Conservation (phyloP, 2,888 invertebrate genomes). For the Sycophila texana region DNA sequence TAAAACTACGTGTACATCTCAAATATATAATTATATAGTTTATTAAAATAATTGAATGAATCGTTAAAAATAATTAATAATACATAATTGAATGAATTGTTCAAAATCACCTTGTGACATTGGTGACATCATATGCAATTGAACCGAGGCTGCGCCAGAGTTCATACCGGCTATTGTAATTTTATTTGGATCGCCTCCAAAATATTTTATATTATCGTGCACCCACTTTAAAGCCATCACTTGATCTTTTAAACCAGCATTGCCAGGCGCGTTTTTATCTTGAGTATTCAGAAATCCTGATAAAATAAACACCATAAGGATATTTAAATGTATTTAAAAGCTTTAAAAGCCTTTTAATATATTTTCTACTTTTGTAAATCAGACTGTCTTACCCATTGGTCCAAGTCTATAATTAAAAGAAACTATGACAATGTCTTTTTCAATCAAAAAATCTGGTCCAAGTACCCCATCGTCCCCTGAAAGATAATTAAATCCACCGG, state of each 20-base stretch:
- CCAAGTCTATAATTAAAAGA: conserved; percentile 69
- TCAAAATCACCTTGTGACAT: conserved; percentile 67
- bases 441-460: conserved; percentile 67
- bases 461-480: conserved; percentile 63
- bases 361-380: no score
- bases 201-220: conserved; percentile 67
- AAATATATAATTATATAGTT: neutral
- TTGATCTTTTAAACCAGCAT: conserved; percentile 70
- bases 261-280: conserved; percentile 68
- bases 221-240: conserved; percentile 70
- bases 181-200: conserved; percentile 67
- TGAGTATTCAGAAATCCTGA: conserved; percentile 68
- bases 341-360: neutral
- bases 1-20: conserved; percentile 7
- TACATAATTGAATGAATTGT: no score
- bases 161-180: conserved; percentile 67
- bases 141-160: conserved; percentile 65
- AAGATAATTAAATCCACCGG: conserved; percentile 65
- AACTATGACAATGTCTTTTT: conserved; percentile 69
- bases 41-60: neutral
- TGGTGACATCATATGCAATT: conserved; percentile 69
- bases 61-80: neutral
- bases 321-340: conserved; percentile 2
- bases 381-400: conserved; percentile 63
- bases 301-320: conserved; percentile 8